These are phyloP conservation scores for Drosophila subsilvestris DNA, from an alignment of 2,888 invertebrate species.

Conservation along the genomic window DNA sequence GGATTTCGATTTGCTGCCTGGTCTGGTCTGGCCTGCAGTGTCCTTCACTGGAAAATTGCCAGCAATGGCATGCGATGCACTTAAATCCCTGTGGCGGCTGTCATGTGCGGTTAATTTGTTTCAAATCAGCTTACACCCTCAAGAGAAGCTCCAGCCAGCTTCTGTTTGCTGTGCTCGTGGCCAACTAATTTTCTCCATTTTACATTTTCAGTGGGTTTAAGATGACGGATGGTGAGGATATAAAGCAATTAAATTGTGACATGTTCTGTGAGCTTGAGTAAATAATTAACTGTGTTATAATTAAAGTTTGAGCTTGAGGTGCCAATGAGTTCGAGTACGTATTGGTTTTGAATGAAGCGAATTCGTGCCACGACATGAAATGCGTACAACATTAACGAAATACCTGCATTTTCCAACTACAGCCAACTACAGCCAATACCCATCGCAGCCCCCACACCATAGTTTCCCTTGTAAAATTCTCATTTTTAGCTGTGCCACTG, in stretches of 20 bases:
- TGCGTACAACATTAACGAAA: too few relatives aligned
- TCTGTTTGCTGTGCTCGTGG: slow-evolving; percentile 26
- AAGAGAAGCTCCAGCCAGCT: slow-evolving; percentile 9
- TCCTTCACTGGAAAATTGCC: slow-evolving; percentile 62
- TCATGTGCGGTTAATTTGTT: slow-evolving; percentile 74
- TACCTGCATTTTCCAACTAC: too few relatives aligned
- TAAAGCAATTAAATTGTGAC: slow-evolving; percentile 26
- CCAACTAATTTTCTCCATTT: slow-evolving; percentile 44
- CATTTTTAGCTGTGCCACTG: too few relatives aligned
- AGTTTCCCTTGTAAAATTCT: too few relatives aligned
- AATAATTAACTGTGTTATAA: neutral
- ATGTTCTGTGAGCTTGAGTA: slow-evolving; percentile 4
- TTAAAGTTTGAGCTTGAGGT: neutral
- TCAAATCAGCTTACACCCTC: slow-evolving; percentile 64
- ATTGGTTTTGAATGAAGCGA: too few relatives aligned
- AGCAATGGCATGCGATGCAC: slow-evolving; percentile 64
- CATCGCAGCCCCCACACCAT: too few relatives aligned
- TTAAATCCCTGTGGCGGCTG: slow-evolving; percentile 66
- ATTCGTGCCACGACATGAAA: too few relatives aligned
- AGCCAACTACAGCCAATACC: too few relatives aligned
- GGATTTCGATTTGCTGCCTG: slow-evolving; percentile 50
- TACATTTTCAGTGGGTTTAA: slow-evolving; percentile 12
- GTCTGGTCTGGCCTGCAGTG: neutral
- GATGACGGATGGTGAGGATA: slow-evolving; percentile 6
- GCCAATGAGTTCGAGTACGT: too few relatives aligned